Evolutionary conservation across 1,140 invertebrate species (phyloP).

Genomic region (Dreissena polymorpha): DNA sequence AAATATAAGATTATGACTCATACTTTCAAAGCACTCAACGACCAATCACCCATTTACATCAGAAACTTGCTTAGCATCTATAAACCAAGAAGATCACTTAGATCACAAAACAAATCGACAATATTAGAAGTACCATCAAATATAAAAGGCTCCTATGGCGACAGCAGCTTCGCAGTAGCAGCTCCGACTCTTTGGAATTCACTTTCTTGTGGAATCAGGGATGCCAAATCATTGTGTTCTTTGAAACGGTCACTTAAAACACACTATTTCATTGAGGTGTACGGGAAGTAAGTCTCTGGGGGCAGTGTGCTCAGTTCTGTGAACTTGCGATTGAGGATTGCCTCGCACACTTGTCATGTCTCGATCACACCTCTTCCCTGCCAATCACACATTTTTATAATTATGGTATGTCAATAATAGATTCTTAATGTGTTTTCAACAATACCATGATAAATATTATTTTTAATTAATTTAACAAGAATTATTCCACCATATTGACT

Average conservation of each 20-base stretch:
- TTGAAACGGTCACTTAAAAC: constrained; percentile 4
- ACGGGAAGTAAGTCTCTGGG: too few relatives aligned
- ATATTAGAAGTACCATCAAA: constrained; percentile 7
- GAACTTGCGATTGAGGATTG: too few relatives aligned
- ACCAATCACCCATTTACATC: constrained; percentile 4
- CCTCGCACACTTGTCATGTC: too few relatives aligned
- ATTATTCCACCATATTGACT: too few relatives aligned
- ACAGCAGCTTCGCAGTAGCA: constrained; percentile 11
- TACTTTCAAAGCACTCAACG: constrained; percentile 9
- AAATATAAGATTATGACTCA: constrained; percentile 16
- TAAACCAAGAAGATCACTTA: neutral
- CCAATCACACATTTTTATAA: too few relatives aligned
- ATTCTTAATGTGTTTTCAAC: too few relatives aligned
- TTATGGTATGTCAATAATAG: too few relatives aligned
- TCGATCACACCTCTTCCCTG: too few relatives aligned
- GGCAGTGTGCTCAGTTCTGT: too few relatives aligned
- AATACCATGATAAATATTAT: too few relatives aligned
- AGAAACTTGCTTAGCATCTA: constrained; percentile 7
- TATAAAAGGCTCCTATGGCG: constrained; percentile 1
- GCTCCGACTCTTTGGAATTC: constrained; percentile 24
- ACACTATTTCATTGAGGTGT: too few relatives aligned
- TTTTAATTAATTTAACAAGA: too few relatives aligned
- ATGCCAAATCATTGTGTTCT: constrained; percentile 12
- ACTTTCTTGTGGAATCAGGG: constrained; percentile 4
- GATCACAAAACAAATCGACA: neutral